phyloP scores from a whole-genome alignment of 2,797 vertebrate genomes.

The Diplodus puntazzo region DNA sequence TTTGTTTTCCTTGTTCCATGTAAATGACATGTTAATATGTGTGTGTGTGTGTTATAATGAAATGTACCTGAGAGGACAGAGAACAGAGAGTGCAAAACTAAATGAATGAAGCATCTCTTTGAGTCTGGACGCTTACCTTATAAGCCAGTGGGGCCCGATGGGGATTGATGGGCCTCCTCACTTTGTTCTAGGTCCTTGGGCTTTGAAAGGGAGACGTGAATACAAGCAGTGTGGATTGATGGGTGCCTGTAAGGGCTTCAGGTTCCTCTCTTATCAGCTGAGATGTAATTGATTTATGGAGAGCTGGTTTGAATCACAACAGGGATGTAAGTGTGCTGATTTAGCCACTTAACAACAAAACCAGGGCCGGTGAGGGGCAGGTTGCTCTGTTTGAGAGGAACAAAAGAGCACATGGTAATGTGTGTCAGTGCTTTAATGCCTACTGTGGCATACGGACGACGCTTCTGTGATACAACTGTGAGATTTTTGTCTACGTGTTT shows the following conservation, averaged over 20 bases:
- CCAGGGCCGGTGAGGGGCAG: constrained; percentile 57
- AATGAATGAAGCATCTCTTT: constrained; percentile 62
- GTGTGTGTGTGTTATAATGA: constrained; percentile 31
- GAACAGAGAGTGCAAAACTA: constrained; percentile 31
- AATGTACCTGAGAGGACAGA: constrained; percentile 21
- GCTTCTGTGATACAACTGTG: not conserved
- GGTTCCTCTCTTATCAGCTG: constrained; percentile 76
- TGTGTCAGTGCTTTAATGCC: constrained; percentile 8
- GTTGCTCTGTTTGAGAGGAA: constrained; percentile 59
- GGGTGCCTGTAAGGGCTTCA: constrained; percentile 61
- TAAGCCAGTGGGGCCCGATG: constrained; percentile 7
- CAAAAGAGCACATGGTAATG: constrained; percentile 52
- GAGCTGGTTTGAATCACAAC: constrained; percentile 76
- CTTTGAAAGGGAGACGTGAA: constrained; percentile 59
- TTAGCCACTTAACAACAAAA: constrained; percentile 74
- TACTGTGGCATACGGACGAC: constrained; percentile 9
- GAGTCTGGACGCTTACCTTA: constrained; percentile 56
- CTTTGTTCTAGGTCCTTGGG: constrained; percentile 62
- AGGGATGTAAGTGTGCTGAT: constrained; percentile 69
- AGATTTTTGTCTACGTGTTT: not conserved
- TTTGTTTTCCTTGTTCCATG: constrained; percentile 7
- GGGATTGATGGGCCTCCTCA: constrained; percentile 64
- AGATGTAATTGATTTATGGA: constrained; percentile 82
- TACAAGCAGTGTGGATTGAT: constrained; percentile 67
- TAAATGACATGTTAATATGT: not conserved